Evolutionary conservation across 2,113 vertebrate genomes (phyloP).

Genomic region (Carettochelys insculpta): DNA sequence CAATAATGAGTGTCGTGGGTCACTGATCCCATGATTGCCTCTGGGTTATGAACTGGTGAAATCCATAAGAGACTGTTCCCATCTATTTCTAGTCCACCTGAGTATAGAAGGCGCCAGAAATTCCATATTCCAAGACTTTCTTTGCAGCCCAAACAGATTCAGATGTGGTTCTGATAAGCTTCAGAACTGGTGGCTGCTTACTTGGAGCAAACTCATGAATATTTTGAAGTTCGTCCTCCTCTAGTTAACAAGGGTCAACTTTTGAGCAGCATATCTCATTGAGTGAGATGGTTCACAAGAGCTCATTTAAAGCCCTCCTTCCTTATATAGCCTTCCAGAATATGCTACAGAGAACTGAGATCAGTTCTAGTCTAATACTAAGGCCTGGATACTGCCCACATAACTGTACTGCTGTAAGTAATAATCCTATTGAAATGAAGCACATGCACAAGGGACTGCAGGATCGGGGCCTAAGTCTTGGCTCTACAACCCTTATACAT

Average conservation of each 20-base stretch:
- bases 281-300: conserved; percentile 34
- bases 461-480: neutral
- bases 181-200: neutral
- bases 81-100: fast-evolving
- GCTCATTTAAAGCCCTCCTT: neutral
- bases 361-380: neutral
- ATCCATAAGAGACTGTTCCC: neutral
- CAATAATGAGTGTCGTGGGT: neutral
- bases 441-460: neutral
- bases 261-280: conserved; percentile 53
- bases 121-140: neutral
- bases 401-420: neutral
- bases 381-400: neutral
- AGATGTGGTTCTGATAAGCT: neutral
- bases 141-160: neutral
- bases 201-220: neutral
- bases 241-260: neutral
- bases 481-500: neutral
- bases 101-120: neutral
- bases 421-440: neutral
- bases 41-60: neutral
- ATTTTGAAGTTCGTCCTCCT: neutral
- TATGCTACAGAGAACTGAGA: neutral
- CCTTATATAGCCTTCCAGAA: neutral
- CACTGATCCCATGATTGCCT: neutral